Evolutionary conservation across 2,888 invertebrate species (phyloP), one percentile per base, ranked within the genome.

Genomic region (Noctua janthina): DNA sequence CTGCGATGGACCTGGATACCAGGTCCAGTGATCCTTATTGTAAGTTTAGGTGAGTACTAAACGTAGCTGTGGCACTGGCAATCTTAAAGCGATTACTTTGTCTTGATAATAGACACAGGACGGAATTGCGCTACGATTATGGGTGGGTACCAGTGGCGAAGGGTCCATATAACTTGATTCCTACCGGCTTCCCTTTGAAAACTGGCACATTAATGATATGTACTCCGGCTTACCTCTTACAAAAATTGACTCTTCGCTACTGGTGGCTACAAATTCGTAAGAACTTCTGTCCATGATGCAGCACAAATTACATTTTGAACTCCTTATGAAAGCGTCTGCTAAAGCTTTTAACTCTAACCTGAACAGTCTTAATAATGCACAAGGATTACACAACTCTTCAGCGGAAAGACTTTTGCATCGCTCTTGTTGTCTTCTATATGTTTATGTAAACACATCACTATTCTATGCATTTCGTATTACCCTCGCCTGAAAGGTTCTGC

Each of bases 11-110:
- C 93, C 97, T 98, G 89, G 99, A 99, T 91, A 98, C 98, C n/a
- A 98, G 99, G 87, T 98, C 98, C 84, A 98, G 98, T 89, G 99
- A 99, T 95, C 99, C 99, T 78, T 99, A 99, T 94, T 99, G 99
- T 93, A 99, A 99, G 97, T 99, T 99, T 97, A 98, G 99, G 99
- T 99, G 93, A 94, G 95, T 94, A 83, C 7, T 64, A 66, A 3
- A 20, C 2, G 20, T 73, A 35, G 17, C 13, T 73, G 43, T 64
- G 20, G 20, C n/a, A 8, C 3, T 17, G 39, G 5, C 10, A 39
- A 72, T 6, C 56, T 59, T 56, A 56, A 17, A 54, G 20, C 17
- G 20, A 15, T 35, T 11, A 20, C 15, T 35, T 35, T 23, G 23
- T 10, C 71, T 54, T 54, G 23, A 7, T 20, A 23, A 3, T 10